These are phyloP conservation scores for Setophaga petechia DNA, from an alignment of 2,113 vertebrate genomes.

Conservation along the genomic window DNA sequence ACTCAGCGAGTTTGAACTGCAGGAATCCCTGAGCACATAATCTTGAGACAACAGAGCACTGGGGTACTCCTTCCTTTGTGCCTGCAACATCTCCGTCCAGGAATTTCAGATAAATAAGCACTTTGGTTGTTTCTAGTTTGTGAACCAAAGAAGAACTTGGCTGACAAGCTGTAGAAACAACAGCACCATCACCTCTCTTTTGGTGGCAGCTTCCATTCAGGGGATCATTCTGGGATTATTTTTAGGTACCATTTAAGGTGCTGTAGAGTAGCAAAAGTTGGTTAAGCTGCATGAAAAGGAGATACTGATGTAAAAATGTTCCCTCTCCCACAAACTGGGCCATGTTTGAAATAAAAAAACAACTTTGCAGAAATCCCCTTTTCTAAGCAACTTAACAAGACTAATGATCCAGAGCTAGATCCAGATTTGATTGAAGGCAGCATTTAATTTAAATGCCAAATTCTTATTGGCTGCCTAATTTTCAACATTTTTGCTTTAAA, in stretches of 20 bases:
- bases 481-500: neutral
- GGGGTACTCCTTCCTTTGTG: neutral
- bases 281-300: neutral
- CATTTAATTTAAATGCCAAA: neutral
- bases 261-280: neutral
- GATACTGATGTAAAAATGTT: neutral
- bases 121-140: neutral
- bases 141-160: neutral
- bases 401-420: neutral
- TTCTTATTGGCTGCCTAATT: neutral
- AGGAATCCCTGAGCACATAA: neutral
- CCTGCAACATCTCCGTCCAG: neutral
- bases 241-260: neutral
- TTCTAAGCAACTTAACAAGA: neutral
- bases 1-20: neutral
- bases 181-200: neutral
- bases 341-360: accelerated
- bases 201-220: neutral
- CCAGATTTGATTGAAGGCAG: neutral
- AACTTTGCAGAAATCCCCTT: neutral
- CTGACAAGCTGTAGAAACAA: neutral
- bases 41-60: neutral
- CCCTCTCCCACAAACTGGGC: neutral
- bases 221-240: neutral
- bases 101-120: neutral